Base-by-base conservation (phyloP, 2,888 invertebrate species). In the Cephalotes varians region DNA sequence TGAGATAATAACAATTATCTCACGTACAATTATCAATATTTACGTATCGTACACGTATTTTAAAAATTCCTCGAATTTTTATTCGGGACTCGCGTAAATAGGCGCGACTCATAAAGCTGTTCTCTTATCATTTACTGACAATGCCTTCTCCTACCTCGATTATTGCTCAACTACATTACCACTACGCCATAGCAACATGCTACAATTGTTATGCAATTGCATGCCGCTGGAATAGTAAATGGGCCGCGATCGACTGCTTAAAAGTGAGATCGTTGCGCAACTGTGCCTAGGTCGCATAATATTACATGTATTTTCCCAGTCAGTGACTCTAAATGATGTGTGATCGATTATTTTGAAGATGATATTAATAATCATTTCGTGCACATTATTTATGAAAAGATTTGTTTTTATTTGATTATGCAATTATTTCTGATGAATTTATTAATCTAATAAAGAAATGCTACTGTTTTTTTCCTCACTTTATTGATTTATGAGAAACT, bases 201-300 rank as follows among this genome's bases (percentile, higher is more conserved):
- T 74, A 65, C 81, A 81, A 86, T 87, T 84, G 88, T 90, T 90
- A 86, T 87, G 91, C 88, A 90, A 90, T 85, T 86, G 74, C 54
- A 80, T 86, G 86, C 47, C 76, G 67, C 76, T 88, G 84, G 88
- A 90, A 88, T 89, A 85, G 82, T n/a, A 90, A 89, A 84, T 76
- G 64, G 71, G 62, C 81, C 79, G 72, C 83, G 84, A 86, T 84
- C 87, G 84, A 18, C 37, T 73, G 81, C 18, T 85, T 51, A 84
- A 85, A 85, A 82, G 54, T 84, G 84, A 71, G 67, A 69, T 67
- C 74, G 65, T 90, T 88, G 69, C 84, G 90, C 83, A 62, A 47
- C n/a, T 28, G 7, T 56, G 31, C 54, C 28, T 85, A 65, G 79
- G 28, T 83, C 77, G 67, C 60, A 44, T 74, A 73, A 37, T 34